Percentiles rank a stretch among this genome's conserved stretches.
Evolutionary conservation across 2,113 vertebrate genomes (phyloP).

Genomic region (Diphyllodes magnificus): DNA sequence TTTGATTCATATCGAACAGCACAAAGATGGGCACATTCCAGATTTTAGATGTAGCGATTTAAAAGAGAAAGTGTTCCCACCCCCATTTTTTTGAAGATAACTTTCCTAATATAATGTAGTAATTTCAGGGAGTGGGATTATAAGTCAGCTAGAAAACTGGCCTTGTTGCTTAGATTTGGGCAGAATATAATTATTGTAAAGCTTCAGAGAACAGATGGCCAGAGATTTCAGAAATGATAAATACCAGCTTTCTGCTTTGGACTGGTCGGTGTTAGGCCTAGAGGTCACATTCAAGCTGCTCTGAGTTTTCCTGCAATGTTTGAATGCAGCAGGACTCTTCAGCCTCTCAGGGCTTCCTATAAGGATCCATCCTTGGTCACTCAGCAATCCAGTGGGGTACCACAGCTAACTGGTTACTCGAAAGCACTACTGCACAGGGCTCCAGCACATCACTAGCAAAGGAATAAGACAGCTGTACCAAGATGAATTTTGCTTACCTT

Average conservation of each 20-base stretch:
- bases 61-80: background rate
- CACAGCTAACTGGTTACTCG: fast-evolving
- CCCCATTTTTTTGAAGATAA: background rate
- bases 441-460: background rate
- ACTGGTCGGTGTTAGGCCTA: background rate
- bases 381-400: background rate
- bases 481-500: background rate
- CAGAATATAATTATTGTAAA: constrained; percentile 37
- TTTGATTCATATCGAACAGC: background rate
- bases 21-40: background rate
- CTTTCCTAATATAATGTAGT: background rate
- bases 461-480: background rate
- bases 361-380: background rate
- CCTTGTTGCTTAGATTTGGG: constrained; percentile 15
- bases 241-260: background rate
- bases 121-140: constrained; percentile 16
- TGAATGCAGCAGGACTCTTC: background rate
- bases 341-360: background rate
- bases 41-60: background rate
- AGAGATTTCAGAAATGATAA: constrained; percentile 37
- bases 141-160: constrained; percentile 17
- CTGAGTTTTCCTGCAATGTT: background rate
- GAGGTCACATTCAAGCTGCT: background rate
- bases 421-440: background rate
- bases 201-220: constrained; percentile 51